Evolutionary conservation across 1,140 invertebrate genomes (phyloP), one percentile per base, ranked within the genome.

Genomic region (Kradibia gibbosae): DNA sequence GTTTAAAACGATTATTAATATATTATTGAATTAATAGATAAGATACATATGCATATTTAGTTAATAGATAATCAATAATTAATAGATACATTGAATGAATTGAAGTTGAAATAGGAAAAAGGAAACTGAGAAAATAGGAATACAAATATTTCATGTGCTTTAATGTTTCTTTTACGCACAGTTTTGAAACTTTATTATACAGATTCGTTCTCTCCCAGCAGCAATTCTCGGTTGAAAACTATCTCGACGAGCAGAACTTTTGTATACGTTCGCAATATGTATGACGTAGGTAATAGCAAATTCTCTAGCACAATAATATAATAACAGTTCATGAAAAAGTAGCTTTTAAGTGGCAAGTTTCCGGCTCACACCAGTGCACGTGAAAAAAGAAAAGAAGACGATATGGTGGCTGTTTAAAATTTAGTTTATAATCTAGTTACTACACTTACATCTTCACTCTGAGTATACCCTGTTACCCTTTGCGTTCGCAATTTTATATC

Each of bases 371-470:
- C 15, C 4, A 17, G 36, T 28, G 50, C n/a, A 25, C 20, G 25
- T 15, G 45, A 20, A 50, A 31, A 28, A 65, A 10, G 39, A 31
- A 31, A 67, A 4, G 17, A 45, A 45, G 7, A 76, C 34, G 3
- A 20, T 25, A n/a, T 1, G 4, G 36, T 20, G 22, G 34, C 53
- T 65, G n/a, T 17, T n/a, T 48, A 39, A 74, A 80, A 80, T 75
- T 74, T 65, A 80, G 74, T 74, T 74, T 50, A 62, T 73, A 80
- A 80, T 80, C 53, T n/a, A 31, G 36, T 22, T 73, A 3, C 4
- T 48, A n/a, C 22, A 31, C 25, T 31, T 42, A n/a, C 48, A 45
- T 55, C 1, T 22, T 45, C 57, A 31, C 8, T 70, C 22, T n/a
- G 17, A 5, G 4, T 48, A 8, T 71, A 45, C 28, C 34, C 39